These are phyloP conservation scores for Tenualosa thibaudeaui DNA, from an alignment of 2,797 vertebrate genomes.

Conservation along the genomic window DNA sequence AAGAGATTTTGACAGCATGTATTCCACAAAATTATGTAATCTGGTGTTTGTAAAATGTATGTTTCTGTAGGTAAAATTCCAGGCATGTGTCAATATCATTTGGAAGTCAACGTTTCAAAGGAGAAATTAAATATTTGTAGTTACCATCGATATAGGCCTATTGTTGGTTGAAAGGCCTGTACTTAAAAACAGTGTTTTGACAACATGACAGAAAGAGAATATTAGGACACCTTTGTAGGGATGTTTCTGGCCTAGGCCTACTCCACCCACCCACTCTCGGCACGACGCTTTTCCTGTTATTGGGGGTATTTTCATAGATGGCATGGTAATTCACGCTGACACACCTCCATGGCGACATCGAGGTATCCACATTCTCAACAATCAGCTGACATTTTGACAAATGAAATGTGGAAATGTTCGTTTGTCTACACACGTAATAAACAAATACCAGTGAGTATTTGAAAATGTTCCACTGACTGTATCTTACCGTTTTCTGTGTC, in stretches of 20 bases:
- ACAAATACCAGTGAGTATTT: neutral
- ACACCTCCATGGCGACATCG: slow-evolving; percentile 22
- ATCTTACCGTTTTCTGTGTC: slow-evolving; percentile 81
- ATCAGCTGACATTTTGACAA: slow-evolving; percentile 3
- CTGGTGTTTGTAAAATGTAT: neutral
- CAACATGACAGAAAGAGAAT: neutral
- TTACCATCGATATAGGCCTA: neutral
- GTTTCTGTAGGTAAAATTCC: neutral
- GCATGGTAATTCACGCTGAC: slow-evolving; percentile 7
- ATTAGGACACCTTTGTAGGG: neutral
- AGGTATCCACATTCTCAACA: neutral
- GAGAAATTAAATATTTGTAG: neutral
- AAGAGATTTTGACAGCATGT: neutral
- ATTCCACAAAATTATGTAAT: neutral
- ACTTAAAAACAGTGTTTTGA: neutral
- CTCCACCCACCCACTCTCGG: slow-evolving; percentile 1
- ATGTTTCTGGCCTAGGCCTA: slow-evolving; percentile 25
- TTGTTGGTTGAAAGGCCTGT: neutral
- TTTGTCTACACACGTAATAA: neutral
- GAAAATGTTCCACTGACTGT: slow-evolving; percentile 55
- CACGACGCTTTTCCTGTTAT: neutral
- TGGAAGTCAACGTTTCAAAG: neutral
- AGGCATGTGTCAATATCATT: neutral
- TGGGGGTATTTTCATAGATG: slow-evolving; percentile 18
- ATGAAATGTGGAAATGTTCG: neutral